Evolutionary conservation across 2,113 vertebrate species (phyloP).

Genomic region (Calonectris borealis): DNA sequence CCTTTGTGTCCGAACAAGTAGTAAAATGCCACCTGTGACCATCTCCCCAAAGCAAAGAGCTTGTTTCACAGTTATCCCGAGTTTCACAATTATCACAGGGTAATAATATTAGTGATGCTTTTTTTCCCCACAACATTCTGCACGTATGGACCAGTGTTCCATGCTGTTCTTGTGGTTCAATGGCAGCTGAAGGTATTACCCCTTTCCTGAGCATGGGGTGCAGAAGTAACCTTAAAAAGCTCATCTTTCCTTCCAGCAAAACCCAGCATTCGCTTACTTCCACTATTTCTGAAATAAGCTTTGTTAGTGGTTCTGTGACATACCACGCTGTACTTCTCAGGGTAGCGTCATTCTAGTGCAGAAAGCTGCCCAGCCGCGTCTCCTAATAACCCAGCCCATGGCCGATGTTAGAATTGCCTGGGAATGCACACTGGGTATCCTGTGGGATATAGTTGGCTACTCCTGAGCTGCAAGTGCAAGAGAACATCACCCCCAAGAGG

Average conservation of each 20-base stretch:
- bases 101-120: not conserved
- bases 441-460: not conserved
- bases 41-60: not conserved
- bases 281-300: not conserved
- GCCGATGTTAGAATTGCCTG: not conserved
- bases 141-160: accelerated
- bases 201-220: not conserved
- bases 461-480: not conserved
- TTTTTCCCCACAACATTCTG: accelerated
- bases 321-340: not conserved
- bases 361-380: not conserved
- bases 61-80: accelerated
- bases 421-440: not conserved
- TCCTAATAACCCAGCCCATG: not conserved
- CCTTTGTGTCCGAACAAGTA: not conserved
- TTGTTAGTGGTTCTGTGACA: not conserved
- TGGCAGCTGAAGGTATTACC: not conserved
- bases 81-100: not conserved
- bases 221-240: not conserved
- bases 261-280: not conserved
- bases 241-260: not conserved
- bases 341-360: not conserved
- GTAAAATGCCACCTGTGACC: not conserved
- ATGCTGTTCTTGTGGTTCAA: accelerated
- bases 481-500: slow-evolving; percentile 27